Conservation (phyloP, 2,113 vertebrate species). For the Antechinus stuartii region DNA sequence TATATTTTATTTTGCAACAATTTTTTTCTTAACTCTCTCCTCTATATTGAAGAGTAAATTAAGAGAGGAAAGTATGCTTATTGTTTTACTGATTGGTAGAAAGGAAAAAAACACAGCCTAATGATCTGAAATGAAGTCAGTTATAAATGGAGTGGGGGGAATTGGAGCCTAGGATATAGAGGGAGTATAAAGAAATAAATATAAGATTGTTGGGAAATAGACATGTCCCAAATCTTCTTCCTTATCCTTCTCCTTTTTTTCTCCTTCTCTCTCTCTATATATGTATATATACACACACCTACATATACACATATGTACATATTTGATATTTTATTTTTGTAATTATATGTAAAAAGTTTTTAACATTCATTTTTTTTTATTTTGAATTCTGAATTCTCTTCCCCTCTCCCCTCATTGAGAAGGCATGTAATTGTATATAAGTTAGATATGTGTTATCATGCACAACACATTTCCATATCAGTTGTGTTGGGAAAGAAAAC, state of each 20-base stretch:
- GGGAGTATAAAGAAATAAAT: conserved; percentile 4
- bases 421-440: neutral
- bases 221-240: conserved; percentile 15
- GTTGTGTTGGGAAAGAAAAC: neutral
- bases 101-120: conserved; percentile 40
- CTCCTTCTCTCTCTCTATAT: too few species aligned
- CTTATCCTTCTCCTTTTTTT: neutral
- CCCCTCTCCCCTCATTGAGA: neutral
- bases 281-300: too few species aligned
- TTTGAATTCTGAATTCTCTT: neutral
- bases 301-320: too few species aligned
- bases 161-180: neutral
- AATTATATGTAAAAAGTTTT: neutral
- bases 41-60: neutral
- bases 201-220: conserved; percentile 33
- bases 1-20: conserved; percentile 8
- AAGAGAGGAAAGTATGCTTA: neutral
- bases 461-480: neutral
- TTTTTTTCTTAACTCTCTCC: neutral
- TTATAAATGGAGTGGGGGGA: neutral
- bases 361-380: neutral
- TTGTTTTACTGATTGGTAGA: conserved; percentile 27
- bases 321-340: too few species aligned
- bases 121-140: conserved; percentile 12
- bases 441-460: neutral